A percentile compares a stretch with the other conserved stretches of the same genome.
These are phyloP conservation scores for Drosophila stalkeri DNA, from an alignment of 2,888 invertebrate species.

Conservation along the genomic window DNA sequence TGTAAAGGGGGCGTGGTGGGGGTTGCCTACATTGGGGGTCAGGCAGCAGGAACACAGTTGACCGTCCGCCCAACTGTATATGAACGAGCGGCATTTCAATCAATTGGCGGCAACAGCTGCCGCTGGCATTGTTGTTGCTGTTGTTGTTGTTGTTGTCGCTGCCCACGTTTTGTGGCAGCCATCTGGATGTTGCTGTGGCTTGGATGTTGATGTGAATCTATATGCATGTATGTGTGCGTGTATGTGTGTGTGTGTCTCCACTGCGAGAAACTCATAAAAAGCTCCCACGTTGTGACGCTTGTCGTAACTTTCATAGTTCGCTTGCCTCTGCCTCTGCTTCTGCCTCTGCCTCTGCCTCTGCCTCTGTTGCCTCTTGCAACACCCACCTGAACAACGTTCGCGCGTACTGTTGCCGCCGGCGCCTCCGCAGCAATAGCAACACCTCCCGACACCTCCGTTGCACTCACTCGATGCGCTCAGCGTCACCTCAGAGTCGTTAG, in stretches of 20 bases:
- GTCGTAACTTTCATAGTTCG: constrained; percentile 63
- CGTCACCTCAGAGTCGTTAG: constrained; percentile 52
- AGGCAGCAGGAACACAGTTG: constrained; percentile 49
- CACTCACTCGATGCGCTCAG: constrained; percentile 36
- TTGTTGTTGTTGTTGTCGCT: constrained; percentile 25
- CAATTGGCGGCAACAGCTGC: constrained; percentile 81
- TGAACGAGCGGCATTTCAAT: constrained; percentile 76
- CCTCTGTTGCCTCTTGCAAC: constrained; percentile 9
- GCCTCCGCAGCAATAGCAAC: constrained; percentile 52
- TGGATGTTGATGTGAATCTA: constrained; percentile 47
- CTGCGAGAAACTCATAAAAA: constrained; percentile 73
- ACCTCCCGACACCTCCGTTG: not conserved
- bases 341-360: not conserved
- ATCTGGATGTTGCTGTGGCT: constrained; percentile 46
- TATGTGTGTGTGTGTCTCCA: constrained; percentile 29
- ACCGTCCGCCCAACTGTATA: constrained; percentile 51
- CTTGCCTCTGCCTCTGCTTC: too few relatives aligned
- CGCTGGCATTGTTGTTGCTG: constrained; percentile 48
- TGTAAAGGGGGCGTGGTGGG: not conserved
- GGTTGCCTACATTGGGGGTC: constrained; percentile 19
- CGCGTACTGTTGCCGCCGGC: constrained; percentile 57
- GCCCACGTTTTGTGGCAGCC: constrained; percentile 71
- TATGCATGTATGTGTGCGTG: not conserved
- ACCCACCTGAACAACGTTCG: constrained; percentile 52
- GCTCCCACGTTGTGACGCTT: constrained; percentile 75